Conservation (phyloP, 2,113 vertebrate genomes). For the Amazona vittata region DNA sequence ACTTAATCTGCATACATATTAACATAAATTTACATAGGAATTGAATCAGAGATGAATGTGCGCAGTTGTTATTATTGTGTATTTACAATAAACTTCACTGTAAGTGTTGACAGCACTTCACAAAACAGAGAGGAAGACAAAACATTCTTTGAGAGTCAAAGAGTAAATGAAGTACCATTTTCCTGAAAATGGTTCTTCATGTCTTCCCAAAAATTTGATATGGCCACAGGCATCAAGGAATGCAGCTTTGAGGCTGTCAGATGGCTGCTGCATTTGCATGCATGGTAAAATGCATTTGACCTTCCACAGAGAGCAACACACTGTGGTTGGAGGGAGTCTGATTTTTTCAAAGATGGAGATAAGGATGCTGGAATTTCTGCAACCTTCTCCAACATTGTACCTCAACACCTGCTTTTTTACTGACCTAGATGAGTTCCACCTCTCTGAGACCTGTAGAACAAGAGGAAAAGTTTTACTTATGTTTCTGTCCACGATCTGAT, state of each 20-base stretch:
- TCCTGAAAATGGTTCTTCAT: background rate
- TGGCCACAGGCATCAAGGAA: background rate
- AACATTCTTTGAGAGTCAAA: slow-evolving; percentile 46
- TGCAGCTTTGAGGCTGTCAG: background rate
- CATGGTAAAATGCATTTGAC: background rate
- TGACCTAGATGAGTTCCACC: background rate
- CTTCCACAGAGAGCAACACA: background rate
- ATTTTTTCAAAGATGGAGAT: background rate
- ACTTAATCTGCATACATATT: slow-evolving; percentile 49
- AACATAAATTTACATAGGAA: slow-evolving; percentile 66
- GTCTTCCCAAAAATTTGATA: background rate
- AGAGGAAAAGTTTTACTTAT: background rate
- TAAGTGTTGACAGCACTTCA: slow-evolving; percentile 57
- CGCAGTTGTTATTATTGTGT: slow-evolving; percentile 66
- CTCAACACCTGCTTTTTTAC: background rate
- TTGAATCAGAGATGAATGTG: slow-evolving; percentile 46
- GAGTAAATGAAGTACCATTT: slow-evolving; percentile 41
- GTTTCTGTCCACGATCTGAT: background rate
- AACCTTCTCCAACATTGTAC: background rate
- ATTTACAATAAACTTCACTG: slow-evolving; percentile 71
- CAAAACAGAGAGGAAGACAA: slow-evolving; percentile 59
- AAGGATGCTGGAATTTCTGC: background rate
- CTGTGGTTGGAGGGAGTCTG: background rate
- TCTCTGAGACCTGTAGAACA: background rate
- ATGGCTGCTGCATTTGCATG: background rate